Conservation (phyloP, 1,140 invertebrate genomes). For the Atta texana region DNA sequence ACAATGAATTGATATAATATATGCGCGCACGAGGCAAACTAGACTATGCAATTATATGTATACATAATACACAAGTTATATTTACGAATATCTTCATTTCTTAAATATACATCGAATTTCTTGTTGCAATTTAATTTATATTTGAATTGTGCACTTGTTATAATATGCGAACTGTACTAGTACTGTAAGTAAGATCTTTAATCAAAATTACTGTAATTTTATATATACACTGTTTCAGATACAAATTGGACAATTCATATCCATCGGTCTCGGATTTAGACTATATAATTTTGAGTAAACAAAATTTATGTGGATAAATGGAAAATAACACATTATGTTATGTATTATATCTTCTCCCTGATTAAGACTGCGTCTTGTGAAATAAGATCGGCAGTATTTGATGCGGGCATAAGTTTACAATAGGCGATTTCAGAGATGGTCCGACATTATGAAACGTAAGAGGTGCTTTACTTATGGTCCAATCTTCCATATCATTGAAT, state of each 20-base stretch:
- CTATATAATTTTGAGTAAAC: slow-evolving; percentile 84
- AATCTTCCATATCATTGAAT: slow-evolving; percentile 83
- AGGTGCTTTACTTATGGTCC: slow-evolving; percentile 83
- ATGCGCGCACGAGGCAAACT: not conserved
- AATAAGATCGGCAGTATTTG: slow-evolving; percentile 81
- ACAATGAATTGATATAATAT: not conserved
- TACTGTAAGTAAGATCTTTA: not conserved
- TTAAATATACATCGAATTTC: slow-evolving; percentile 4
- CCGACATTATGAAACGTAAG: slow-evolving; percentile 83
- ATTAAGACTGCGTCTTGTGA: slow-evolving; percentile 80
- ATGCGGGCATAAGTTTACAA: slow-evolving; percentile 80
- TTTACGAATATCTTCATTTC: not conserved
- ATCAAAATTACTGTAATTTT: not conserved
- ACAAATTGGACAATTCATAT: slow-evolving; percentile 85
- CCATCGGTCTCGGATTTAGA: slow-evolving; percentile 79
- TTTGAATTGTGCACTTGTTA: not conserved
- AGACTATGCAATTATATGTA: slow-evolving; percentile 5
- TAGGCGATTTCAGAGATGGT: slow-evolving; percentile 77
- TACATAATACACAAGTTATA: not conserved
- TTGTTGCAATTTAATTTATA: slow-evolving; percentile 4
- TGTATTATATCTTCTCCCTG: not conserved
- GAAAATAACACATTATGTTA: not conserved
- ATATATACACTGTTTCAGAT: slow-evolving; percentile 82
- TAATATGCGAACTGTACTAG: not conserved
- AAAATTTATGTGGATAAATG: slow-evolving; percentile 69